Base-by-base conservation (phyloP, 1,140 invertebrate genomes). In the Listronotus bonariensis region DNA sequence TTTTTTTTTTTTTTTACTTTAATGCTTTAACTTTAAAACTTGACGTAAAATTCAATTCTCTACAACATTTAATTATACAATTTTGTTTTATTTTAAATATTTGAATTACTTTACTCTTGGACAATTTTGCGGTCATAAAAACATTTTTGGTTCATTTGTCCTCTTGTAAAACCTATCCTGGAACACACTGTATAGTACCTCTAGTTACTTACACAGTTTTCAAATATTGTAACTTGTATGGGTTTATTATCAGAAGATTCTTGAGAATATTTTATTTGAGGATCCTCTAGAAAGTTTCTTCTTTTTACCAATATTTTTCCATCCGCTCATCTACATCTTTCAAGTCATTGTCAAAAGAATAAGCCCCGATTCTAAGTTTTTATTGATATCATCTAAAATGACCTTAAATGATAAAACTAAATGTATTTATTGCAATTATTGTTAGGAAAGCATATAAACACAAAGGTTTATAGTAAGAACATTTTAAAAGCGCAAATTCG, bases 131-230 rank as follows among this genome's bases (percentile, higher is more conserved):
- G n/a, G n/a, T n/a, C n/a, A n/a, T 48, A 17, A 48, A 48, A 4
- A 18, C 5, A 48, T 26, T n/a, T n/a, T n/a, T n/a, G n/a, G n/a
- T n/a, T n/a, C n/a, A n/a, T n/a, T n/a, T n/a, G n/a, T n/a, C n/a
- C n/a, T n/a, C n/a, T n/a, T n/a, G n/a, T n/a, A n/a, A n/a, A n/a
- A n/a, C n/a, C n/a, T n/a, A n/a, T n/a, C n/a, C n/a, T n/a, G n/a
- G n/a, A n/a, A n/a, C n/a, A n/a, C n/a, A n/a, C n/a, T n/a, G n/a
- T n/a, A n/a, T n/a, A n/a, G n/a, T n/a, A n/a, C n/a, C n/a, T n/a
- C n/a, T 14, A 41, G 11, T 9, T 17, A 84, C 86, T 86, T 82
- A 89, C 88, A 81, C 83, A 86, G 68, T 87, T 85, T 77, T 87
- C 81, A 76, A 88, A 88, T 26, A 86, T 73, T 48, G 80, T 77